Percentiles rank a stretch among this genome's conserved stretches.
Conservation (phyloP, 2,888 invertebrate species). For the Macrophya alboannulata region DNA sequence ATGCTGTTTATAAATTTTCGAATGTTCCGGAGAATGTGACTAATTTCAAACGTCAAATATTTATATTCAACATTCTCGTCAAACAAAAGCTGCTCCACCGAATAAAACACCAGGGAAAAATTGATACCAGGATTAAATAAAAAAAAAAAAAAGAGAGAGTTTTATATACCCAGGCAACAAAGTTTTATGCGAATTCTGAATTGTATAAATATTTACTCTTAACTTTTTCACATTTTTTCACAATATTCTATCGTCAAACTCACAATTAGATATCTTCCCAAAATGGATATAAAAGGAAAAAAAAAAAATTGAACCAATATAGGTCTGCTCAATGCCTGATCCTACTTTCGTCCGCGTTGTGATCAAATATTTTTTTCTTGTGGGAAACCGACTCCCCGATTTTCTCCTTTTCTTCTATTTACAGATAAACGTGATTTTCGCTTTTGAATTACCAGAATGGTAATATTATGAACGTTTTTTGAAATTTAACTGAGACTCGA, state of each 20-base stretch:
- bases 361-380: not conserved
- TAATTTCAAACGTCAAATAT: conserved; percentile 31
- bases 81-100: conserved; percentile 11
- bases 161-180: conserved; percentile 12
- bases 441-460: too few species aligned
- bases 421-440: too few species aligned
- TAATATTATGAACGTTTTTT: not conserved
- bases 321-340: not conserved
- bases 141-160: not conserved
- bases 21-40: not conserved
- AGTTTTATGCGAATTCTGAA: conserved; percentile 19
- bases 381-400: not conserved
- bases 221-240: conserved; percentile 10
- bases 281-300: not conserved
- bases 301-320: not conserved
- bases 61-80: not conserved
- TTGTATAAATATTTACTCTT: conserved; percentile 27
- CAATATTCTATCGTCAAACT: conserved; percentile 2
- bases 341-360: not conserved
- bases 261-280: not conserved
- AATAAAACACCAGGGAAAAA: not conserved
- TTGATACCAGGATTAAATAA: not conserved
- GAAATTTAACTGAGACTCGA: not conserved
- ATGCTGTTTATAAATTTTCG: not conserved
- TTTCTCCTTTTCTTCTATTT: not conserved